These are phyloP conservation scores for Aproaerema taeniolella DNA, from an alignment of 2,888 invertebrate genomes.

Conservation along the genomic window DNA sequence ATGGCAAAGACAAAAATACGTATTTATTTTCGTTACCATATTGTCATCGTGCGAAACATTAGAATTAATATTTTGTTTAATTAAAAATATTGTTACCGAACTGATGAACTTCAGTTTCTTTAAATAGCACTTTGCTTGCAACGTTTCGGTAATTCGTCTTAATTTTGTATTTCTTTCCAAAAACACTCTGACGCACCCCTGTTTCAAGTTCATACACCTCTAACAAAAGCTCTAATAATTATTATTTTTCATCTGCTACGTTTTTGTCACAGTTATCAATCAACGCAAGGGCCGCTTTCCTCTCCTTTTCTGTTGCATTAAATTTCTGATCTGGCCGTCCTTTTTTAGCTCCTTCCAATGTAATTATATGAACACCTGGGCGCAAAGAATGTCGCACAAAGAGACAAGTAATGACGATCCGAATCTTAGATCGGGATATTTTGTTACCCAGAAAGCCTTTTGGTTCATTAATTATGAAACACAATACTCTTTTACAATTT, in stretches of 20 bases:
- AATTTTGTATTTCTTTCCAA: no score
- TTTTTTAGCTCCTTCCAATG: constrained; percentile 51
- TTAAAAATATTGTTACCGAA: no score
- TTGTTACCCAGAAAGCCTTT: constrained; percentile 73
- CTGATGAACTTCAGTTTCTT: no score
- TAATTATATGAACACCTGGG: constrained; percentile 77
- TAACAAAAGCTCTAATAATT: constrained; percentile 75
- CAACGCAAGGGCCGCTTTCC: constrained; percentile 60
- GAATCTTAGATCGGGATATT: constrained; percentile 74
- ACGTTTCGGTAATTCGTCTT: no score
- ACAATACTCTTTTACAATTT: constrained; percentile 71
- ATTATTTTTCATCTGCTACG: constrained; percentile 77
- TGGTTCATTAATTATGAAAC: constrained; percentile 77
- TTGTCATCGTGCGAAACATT: no score
- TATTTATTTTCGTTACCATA: no score
- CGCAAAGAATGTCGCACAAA: constrained; percentile 77
- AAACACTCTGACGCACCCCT: constrained; percentile 68
- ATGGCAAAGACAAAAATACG: no score
- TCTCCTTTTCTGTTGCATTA: constrained; percentile 36
- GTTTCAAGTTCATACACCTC: constrained; percentile 56
- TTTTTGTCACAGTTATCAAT: constrained; percentile 79
- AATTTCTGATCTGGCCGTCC: constrained; percentile 37
- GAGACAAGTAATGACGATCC: constrained; percentile 73
- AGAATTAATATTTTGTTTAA: no score
- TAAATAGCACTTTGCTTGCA: no score